Percentiles rank a stretch among this genome's conserved stretches.
Conservation (phyloP, 2,797 vertebrate species). For the Parauchenoglanis punctatus region DNA sequence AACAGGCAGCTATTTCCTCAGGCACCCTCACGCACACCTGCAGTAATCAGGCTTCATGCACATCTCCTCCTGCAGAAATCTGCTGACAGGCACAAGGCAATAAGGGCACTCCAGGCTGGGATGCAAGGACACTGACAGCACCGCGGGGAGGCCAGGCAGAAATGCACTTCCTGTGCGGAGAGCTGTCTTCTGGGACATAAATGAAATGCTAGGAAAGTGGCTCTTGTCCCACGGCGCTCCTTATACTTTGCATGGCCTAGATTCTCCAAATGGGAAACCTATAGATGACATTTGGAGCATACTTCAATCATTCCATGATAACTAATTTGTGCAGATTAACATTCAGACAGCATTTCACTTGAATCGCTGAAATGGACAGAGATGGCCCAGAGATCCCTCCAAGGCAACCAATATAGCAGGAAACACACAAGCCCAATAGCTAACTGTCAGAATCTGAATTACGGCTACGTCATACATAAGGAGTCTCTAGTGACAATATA, state of each 20-base stretch:
- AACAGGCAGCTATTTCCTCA: slow-evolving; percentile 42
- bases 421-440: background rate
- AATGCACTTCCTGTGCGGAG: slow-evolving; percentile 30
- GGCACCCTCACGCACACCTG: slow-evolving; percentile 23
- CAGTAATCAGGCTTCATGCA: slow-evolving; percentile 25
- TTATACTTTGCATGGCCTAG: slow-evolving; percentile 55
- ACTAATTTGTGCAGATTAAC: background rate
- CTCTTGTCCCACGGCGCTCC: slow-evolving; percentile 54
- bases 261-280: slow-evolving; percentile 44
- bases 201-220: slow-evolving; percentile 57
- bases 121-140: background rate
- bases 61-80: slow-evolving; percentile 31
- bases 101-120: slow-evolving; percentile 13
- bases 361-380: background rate
- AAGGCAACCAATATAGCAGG: background rate
- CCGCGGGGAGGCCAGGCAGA: slow-evolving; percentile 1
- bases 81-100: slow-evolving; percentile 43
- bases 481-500: background rate
- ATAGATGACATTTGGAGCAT: background rate
- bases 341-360: background rate
- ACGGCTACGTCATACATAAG: background rate
- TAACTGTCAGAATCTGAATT: background rate
- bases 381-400: background rate
- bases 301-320: background rate
- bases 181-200: slow-evolving; percentile 32